These are phyloP conservation scores for Archivesica marissinica DNA, from an alignment of 1,140 invertebrate genomes.

Conservation along the genomic window DNA sequence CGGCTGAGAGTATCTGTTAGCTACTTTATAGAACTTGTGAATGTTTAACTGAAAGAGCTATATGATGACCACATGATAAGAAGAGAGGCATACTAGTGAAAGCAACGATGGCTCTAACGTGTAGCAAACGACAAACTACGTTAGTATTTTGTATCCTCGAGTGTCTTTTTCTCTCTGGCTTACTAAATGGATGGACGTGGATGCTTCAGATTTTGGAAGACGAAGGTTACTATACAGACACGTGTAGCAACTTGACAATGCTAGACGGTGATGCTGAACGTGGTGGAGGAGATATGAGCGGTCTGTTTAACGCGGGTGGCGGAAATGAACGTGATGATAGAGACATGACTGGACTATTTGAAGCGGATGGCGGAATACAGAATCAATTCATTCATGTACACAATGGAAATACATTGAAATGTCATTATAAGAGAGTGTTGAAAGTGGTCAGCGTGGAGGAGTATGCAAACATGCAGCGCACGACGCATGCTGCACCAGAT, in stretches of 20 bases:
- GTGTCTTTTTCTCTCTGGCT: constrained; percentile 38
- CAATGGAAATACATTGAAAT: not conserved
- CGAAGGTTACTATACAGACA: constrained; percentile 12
- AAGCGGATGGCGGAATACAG: not conserved
- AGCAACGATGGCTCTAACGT: constrained; percentile 19
- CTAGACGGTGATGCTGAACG: not conserved
- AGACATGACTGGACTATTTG: not conserved
- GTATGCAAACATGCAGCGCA: not conserved
- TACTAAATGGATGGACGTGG: constrained; percentile 51
- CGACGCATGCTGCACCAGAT: not conserved
- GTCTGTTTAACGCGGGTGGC: not conserved
- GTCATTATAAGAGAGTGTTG: not conserved
- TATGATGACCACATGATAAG: no score
- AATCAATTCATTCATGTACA: not conserved
- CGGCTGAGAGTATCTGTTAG: no score
- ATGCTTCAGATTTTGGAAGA: constrained; percentile 5
- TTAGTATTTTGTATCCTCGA: constrained; percentile 36
- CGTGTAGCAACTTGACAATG: not conserved
- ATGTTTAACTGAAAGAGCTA: no score
- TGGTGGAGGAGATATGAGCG: not conserved
- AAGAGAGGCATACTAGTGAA: not conserved
- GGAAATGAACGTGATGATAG: not conserved
- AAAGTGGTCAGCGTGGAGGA: not conserved
- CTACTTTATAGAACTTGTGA: no score
- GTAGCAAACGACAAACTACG: not conserved